Evolutionary conservation across 2,797 vertebrate species (phyloP).

Genomic region (Tokudaia tokunoshimensis): DNA sequence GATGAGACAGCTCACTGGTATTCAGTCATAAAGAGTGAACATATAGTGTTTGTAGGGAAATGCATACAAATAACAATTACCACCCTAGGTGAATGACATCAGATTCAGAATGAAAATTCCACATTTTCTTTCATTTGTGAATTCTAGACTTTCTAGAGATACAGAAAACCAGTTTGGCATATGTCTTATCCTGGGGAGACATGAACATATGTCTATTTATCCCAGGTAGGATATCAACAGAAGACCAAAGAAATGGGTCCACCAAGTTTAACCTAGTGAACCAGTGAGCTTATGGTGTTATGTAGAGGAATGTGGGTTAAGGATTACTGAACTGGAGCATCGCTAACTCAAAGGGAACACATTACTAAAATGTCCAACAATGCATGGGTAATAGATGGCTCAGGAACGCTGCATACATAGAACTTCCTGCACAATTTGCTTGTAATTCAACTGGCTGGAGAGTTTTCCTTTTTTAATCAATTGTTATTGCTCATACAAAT

Average conservation of each 20-base stretch:
- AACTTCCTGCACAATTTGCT: neutral
- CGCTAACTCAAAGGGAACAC: neutral
- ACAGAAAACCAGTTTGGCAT: neutral
- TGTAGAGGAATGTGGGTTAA: neutral
- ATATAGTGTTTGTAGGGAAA: neutral
- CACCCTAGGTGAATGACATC: neutral
- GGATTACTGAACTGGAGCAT: neutral
- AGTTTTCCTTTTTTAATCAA: neutral
- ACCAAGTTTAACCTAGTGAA: neutral
- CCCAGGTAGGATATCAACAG: neutral
- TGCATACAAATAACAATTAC: neutral
- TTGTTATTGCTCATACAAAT: neutral
- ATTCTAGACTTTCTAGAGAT: neutral
- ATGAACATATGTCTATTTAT: neutral
- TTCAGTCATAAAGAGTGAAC: neutral
- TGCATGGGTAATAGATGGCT: neutral
- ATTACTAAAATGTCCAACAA: neutral
- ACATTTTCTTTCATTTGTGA: neutral
- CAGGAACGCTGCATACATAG: neutral
- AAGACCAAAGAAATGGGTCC: neutral
- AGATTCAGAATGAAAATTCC: neutral
- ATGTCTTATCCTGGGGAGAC: no score
- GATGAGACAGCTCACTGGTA: neutral
- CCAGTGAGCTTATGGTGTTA: neutral
- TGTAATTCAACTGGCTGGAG: neutral